Conservation (phyloP, 30 jellyfish, hydroid and myxozoan species). For the Hydractinia echinata region DNA sequence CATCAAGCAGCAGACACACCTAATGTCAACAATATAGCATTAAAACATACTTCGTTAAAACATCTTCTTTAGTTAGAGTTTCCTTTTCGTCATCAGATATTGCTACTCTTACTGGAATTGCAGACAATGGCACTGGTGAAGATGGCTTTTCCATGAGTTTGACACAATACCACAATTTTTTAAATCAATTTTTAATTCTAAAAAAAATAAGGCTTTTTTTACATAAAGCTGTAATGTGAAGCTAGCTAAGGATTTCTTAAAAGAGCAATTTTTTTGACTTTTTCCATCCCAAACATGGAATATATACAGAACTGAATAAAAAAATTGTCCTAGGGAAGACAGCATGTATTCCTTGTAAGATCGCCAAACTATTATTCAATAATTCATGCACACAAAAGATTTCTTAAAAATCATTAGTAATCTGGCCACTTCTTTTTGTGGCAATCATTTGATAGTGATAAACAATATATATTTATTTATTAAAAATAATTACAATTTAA, state of each 20-base stretch:
- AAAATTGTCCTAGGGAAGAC: no score
- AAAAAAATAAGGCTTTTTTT: neutral
- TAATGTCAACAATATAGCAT: neutral
- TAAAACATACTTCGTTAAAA: neutral
- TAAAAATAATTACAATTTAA: no score
- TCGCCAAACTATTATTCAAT: no score
- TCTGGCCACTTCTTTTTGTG: no score
- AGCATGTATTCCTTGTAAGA: no score
- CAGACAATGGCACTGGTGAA: slow-evolving; percentile 4
- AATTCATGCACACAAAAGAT: no score
- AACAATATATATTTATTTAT: no score
- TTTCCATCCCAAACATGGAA: no score
- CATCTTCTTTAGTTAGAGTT: neutral
- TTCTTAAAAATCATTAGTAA: no score
- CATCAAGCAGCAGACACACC: no score
- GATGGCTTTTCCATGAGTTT: slow-evolving; percentile 7
- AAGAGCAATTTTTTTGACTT: neutral
- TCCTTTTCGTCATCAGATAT: neutral
- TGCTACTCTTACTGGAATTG: neutral
- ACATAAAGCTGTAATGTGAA: neutral
- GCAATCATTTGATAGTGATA: no score
- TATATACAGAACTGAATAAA: no score
- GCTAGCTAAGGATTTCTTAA: neutral
- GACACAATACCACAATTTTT: neutral
- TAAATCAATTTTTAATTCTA: neutral